phyloP scores from a whole-genome alignment of 2,113 vertebrate genomes.

The Leptodactylus fuscus region DNA sequence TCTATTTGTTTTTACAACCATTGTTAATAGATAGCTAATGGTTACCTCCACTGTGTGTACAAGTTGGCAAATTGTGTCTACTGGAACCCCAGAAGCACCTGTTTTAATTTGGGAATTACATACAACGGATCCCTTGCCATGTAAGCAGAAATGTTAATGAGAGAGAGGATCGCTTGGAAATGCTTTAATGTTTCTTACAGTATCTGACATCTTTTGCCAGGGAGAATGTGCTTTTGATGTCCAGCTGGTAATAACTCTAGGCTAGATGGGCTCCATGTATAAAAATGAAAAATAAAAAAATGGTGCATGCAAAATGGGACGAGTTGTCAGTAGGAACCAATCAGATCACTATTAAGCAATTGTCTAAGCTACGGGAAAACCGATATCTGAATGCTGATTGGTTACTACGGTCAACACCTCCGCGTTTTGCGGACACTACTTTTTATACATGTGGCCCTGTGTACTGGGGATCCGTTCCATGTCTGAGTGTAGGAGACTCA shows the following conservation, averaged over 20 bases:
- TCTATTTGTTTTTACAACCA: too few relatives aligned
- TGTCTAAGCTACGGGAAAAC: neutral
- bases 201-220: neutral
- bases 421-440: neutral
- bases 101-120: slow-evolving; percentile 42
- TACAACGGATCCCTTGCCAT: slow-evolving; percentile 51
- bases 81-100: slow-evolving; percentile 51
- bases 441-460: slow-evolving; percentile 16
- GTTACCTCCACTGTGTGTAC: neutral
- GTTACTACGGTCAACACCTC: neutral
- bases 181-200: neutral
- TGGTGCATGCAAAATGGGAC: neutral
- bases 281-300: neutral
- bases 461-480: slow-evolving; percentile 49
- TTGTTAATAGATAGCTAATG: neutral
- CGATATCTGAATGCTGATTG: neutral
- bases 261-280: neutral
- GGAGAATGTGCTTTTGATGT: neutral
- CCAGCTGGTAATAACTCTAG: neutral
- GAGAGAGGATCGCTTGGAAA: slow-evolving; percentile 3
- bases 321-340: neutral
- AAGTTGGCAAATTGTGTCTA: neutral
- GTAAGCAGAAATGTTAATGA: neutral
- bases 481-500: slow-evolving; percentile 37
- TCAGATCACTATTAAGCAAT: neutral